A percentile compares a stretch with the other conserved stretches of the same genome.
Evolutionary conservation across 2,113 vertebrate genomes (phyloP).

Genomic region (Rhipidura dahli): DNA sequence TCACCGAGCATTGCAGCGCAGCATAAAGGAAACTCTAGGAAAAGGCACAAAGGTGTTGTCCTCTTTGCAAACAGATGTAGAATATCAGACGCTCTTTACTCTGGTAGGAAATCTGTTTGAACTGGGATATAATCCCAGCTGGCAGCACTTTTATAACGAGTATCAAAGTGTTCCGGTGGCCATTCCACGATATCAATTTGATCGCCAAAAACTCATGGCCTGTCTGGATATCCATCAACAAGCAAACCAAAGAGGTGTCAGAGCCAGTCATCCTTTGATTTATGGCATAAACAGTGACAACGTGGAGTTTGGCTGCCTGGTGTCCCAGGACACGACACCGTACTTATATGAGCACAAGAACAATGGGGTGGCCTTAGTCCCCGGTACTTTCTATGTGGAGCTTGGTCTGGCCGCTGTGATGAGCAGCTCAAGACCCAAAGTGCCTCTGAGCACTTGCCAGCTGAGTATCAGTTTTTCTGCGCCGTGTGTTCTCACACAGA

Average conservation of each 20-base stretch:
- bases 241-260: background rate
- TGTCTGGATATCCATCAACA: slow-evolving; percentile 68
- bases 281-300: slow-evolving; percentile 25
- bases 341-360: slow-evolving; percentile 84
- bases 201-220: slow-evolving; percentile 67
- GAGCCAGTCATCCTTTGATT: slow-evolving; percentile 63
- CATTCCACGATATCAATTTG: slow-evolving; percentile 83
- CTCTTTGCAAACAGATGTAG: slow-evolving; percentile 72
- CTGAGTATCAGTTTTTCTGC: slow-evolving; percentile 76
- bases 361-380: slow-evolving; percentile 75
- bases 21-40: slow-evolving; percentile 82
- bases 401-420: slow-evolving; percentile 78
- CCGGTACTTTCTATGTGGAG: slow-evolving; percentile 80
- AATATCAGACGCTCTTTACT: slow-evolving; percentile 69
- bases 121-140: slow-evolving; percentile 76
- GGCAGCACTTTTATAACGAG: slow-evolving; percentile 76
- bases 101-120: slow-evolving; percentile 79
- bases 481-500: slow-evolving; percentile 69
- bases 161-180: slow-evolving; percentile 71
- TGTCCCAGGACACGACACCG: slow-evolving; percentile 53
- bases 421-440: slow-evolving; percentile 67
- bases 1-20: slow-evolving; percentile 75
- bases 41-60: slow-evolving; percentile 68
- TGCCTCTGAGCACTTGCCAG: slow-evolving; percentile 67
- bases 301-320: slow-evolving; percentile 64